phyloP scores from a whole-genome alignment of 2,113 vertebrate genomes.

The Athene noctua region DNA sequence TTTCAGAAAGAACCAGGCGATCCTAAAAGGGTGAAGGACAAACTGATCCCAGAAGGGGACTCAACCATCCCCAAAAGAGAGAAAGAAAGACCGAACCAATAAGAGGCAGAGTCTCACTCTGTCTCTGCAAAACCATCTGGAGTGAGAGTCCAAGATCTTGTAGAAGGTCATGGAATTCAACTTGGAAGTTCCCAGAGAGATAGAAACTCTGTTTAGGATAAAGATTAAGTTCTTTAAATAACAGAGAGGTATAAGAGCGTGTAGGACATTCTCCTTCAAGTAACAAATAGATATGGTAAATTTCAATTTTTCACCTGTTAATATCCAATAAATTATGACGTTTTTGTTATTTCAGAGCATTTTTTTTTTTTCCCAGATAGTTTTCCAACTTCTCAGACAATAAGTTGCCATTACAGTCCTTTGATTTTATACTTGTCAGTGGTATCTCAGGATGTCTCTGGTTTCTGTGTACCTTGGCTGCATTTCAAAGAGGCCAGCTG shows the following conservation, averaged over 20 bases:
- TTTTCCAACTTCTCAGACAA: background rate
- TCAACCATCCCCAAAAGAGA: background rate
- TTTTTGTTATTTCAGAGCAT: background rate
- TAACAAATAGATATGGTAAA: background rate
- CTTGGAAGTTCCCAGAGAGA: background rate
- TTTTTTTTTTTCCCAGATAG: background rate
- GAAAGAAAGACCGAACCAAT: background rate
- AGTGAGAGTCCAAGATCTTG: background rate
- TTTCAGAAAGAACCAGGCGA: background rate
- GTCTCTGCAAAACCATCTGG: too few relatives aligned
- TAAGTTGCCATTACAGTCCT: background rate
- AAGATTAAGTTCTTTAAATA: background rate
- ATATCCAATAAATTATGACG: background rate
- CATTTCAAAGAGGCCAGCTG: background rate
- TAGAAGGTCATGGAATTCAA: background rate
- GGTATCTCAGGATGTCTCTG: background rate
- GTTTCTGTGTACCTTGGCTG: background rate
- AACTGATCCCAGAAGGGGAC: background rate
- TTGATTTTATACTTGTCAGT: background rate
- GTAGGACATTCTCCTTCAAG: background rate
- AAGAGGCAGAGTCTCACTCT: background rate
- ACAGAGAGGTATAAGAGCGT: background rate
- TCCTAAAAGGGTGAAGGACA: background rate
- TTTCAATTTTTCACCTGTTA: background rate
- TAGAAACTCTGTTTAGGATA: background rate